These are phyloP conservation scores for Melanotaenia parkinsoni DNA, from an alignment of 2,797 vertebrate genomes.

Conservation along the genomic window DNA sequence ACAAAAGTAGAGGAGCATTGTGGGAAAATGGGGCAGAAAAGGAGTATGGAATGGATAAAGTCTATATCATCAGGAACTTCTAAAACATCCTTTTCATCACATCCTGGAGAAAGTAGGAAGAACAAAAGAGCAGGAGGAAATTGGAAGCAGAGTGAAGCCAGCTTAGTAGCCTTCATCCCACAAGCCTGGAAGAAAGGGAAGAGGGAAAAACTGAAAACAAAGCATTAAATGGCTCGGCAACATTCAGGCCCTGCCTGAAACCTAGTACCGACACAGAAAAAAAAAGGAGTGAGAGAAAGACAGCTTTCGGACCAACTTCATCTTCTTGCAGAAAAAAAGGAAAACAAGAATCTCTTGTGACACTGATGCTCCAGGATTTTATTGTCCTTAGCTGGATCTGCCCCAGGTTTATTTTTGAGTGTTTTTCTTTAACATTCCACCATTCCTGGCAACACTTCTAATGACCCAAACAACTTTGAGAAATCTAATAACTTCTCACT, in stretches of 20 bases:
- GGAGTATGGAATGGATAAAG: constrained; percentile 65
- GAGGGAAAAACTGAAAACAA: constrained; percentile 70
- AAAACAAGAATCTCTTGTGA: constrained; percentile 45
- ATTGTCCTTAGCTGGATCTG: constrained; percentile 38
- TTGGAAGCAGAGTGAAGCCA: constrained; percentile 74
- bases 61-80: constrained; percentile 58
- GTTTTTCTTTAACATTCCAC: constrained; percentile 36
- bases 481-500: constrained; percentile 40
- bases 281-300: constrained; percentile 8
- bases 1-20: constrained; percentile 47
- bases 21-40: constrained; percentile 54
- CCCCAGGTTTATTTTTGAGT: constrained; percentile 33
- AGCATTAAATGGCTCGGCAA: constrained; percentile 61
- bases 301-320: constrained; percentile 43
- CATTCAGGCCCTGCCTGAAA: constrained; percentile 49
- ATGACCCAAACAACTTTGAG: constrained; percentile 43
- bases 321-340: constrained; percentile 37
- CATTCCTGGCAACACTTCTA: constrained; percentile 39
- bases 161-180: constrained; percentile 71
- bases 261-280: constrained; percentile 43
- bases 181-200: constrained; percentile 67
- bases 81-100: constrained; percentile 67
- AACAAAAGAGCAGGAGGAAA: constrained; percentile 75
- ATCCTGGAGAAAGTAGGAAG: constrained; percentile 62
- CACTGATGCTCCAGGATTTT: constrained; percentile 44